Percentiles rank a stretch among this genome's conserved stretches.
Evolutionary conservation across 2,797 vertebrate genomes (phyloP).

Genomic region (Mycteria americana): DNA sequence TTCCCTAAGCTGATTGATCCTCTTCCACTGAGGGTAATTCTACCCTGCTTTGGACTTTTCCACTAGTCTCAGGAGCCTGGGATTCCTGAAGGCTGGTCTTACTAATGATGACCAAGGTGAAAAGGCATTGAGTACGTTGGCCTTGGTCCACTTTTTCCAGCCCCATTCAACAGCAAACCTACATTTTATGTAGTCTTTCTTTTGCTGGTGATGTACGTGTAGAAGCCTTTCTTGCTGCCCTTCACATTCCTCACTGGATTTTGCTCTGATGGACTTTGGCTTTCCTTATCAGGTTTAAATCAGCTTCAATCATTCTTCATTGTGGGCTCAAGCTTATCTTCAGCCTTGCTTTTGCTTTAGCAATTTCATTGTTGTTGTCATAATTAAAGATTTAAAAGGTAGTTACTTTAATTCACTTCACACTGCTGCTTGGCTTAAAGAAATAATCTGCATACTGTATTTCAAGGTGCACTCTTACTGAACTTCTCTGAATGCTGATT

Average conservation of each 20-base stretch:
- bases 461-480: background rate
- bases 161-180: background rate
- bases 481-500: background rate
- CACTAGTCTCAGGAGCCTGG: background rate
- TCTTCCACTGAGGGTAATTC: background rate
- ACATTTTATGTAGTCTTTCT: background rate
- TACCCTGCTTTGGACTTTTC: background rate
- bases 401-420: background rate
- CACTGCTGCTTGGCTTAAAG: background rate
- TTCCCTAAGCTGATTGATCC: background rate
- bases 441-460: background rate
- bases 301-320: background rate
- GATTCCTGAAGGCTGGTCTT: background rate
- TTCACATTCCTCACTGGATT: background rate
- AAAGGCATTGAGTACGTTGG: background rate
- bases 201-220: background rate
- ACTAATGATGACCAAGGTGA: background rate
- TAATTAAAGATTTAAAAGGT: background rate
- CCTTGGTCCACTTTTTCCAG: background rate
- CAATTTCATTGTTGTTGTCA: background rate
- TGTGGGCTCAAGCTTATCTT: background rate
- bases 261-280: background rate
- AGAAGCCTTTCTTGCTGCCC: background rate
- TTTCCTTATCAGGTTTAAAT: background rate
- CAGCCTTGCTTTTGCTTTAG: background rate